Conservation (phyloP, 2,888 invertebrate species). For the Mythimna lalbum region DNA sequence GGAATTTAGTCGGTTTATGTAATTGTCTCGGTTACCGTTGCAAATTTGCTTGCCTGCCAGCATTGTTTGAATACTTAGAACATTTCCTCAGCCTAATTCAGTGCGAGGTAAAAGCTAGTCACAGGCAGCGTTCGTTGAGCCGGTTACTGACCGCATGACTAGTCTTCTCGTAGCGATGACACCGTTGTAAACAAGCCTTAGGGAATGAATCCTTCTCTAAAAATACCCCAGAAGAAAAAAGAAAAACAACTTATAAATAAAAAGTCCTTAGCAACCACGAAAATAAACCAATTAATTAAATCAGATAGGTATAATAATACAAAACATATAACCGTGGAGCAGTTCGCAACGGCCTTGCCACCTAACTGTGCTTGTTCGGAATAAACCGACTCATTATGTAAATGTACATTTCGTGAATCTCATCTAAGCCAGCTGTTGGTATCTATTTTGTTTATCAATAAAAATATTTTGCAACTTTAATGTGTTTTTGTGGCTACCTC, state of each 20-base stretch:
- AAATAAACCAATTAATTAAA: slow-evolving; percentile 53
- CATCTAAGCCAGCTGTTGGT: slow-evolving; percentile 71
- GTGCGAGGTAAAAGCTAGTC: neutral
- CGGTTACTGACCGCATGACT: neutral
- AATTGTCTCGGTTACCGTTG: no score
- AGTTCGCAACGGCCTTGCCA: slow-evolving; percentile 75
- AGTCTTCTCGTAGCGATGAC: neutral
- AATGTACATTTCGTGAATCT: slow-evolving; percentile 70
- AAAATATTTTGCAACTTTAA: slow-evolving; percentile 64
- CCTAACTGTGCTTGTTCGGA: slow-evolving; percentile 74
- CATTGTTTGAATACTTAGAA: neutral
- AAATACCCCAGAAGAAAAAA: slow-evolving; percentile 19
- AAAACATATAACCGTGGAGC: slow-evolving; percentile 56
- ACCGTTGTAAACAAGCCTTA: neutral
- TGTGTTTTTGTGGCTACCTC: slow-evolving; percentile 48
- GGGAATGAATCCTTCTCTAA: slow-evolving; percentile 15
- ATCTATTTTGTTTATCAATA: slow-evolving; percentile 66
- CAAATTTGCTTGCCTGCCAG: neutral
- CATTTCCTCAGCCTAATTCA: neutral
- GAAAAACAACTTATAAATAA: slow-evolving; percentile 29
- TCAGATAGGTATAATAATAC: slow-evolving; percentile 51
- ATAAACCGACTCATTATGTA: slow-evolving; percentile 77
- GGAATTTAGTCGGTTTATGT: no score
- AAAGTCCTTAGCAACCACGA: slow-evolving; percentile 56
- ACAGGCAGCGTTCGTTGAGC: neutral